Base-by-base conservation (phyloP, 2,888 invertebrate genomes). In the Miltochrista miniata region DNA sequence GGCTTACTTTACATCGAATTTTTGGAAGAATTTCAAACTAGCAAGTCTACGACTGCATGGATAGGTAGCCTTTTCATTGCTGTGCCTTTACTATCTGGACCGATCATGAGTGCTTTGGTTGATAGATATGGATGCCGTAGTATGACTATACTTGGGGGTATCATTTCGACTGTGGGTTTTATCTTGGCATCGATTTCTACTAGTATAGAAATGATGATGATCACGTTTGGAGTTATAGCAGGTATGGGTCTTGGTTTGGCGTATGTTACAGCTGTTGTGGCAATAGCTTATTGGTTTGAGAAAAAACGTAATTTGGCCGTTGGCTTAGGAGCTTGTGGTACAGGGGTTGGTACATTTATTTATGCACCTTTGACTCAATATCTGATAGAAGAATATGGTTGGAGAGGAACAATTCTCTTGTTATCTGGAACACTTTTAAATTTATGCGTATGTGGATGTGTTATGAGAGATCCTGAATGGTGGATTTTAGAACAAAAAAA, bases 261-360 rank as follows among this genome's bases (percentile, higher is more conserved):
- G 45, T 98, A 97, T 77, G 97, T 97, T 10, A 96, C 97, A 1
- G 97, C 97, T 7, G 97, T 98, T 5, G 97, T 98, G 5, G 96
- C 96, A 48, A 96, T 98, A 52, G 97, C 98, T 7, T 97, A 96
- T 78, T 98, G 98, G 95, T 98, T 98, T 82, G 97, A 98, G 70
- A 96, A 96, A 81, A 96, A 95, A 74, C 93, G 97, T 34, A 96
- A 96, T 40, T 92, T 98, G 59, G 98, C 98, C 4, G 96, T 97
- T 4, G 96, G 97, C 1, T 90, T 98, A 48, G 96, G 97, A 1
- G 97, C 97, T 0, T 96, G 97, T 68, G 98, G 98, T 7, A 97
- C 97, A 0, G 97, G 97, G 0, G 95, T 97, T 42, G 98, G 98
- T 10, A 98, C 98, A 0, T 96, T 97, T 72, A 87, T 97, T 0